Base-by-base conservation (phyloP, 2,888 invertebrate species). In the Actias luna region DNA sequence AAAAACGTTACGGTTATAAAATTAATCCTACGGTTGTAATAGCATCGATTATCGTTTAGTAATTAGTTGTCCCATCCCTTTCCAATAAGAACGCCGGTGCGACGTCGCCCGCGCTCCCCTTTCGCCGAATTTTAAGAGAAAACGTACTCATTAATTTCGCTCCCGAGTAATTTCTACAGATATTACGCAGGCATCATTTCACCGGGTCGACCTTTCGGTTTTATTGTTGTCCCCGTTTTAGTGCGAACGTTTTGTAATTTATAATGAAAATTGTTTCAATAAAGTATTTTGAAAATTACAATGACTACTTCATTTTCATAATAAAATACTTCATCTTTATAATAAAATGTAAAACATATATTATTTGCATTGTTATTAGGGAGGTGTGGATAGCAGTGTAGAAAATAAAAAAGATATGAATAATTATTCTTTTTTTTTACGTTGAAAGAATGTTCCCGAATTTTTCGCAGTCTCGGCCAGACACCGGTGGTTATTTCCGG, bases 151-250 rank as follows among this genome's bases (percentile, higher is more conserved):
- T 78, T 78, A 73, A 75, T 77, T 72, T 66, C 66, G 65, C 65
- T 66, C 64, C 64, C 63, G 64, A 67, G 68, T 69, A 72, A 73
- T 76, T 75, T 69, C 69, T 69, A 66, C 63, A 67, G 59, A 63
- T 70, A 70, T 73, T 74, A 71, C 68, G 16, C 63, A 73, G 76
- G 75, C 70, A 71, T 67, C 68, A 70, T 69, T 80, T 79, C 71
- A 77, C 70, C 73, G 65, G 52, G 46, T 31, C 61, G 61, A 57
- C 61, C 63, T 63, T 58, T 61, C 59, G 58, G 59, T 63, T 63
- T 63, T 63, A 71, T 69, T 72, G 67, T 73, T 68, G 69, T 70
- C 66, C 64, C 59, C n/a, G 64, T 66, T 66, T 64, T 62, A 65
- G 36, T 61, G 60, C 60, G 46, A 35, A 57, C 60, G 64, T 61